These are phyloP conservation scores for Nymphalis io DNA, from an alignment of 1,140 invertebrate species.

Conservation along the genomic window DNA sequence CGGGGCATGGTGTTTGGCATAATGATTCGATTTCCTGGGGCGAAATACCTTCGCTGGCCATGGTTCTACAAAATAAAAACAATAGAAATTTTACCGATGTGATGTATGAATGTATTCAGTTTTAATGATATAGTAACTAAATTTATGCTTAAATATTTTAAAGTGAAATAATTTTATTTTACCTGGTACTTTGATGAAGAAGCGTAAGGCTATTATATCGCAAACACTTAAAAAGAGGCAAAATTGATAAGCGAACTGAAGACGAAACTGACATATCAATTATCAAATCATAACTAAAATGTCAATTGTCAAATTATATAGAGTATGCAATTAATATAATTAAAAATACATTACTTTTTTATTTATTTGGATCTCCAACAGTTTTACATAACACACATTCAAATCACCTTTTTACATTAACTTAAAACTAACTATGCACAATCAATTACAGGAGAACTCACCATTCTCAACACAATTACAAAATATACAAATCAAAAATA, in stretches of 20 bases:
- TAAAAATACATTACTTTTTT: no score
- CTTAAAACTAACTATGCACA: no score
- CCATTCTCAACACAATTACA: no score
- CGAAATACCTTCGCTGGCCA: constrained; percentile 79
- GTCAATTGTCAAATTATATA: no score
- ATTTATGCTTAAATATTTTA: background rate
- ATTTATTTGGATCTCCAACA: no score
- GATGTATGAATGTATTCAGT: no score
- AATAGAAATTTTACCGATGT: background rate
- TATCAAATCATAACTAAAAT: background rate
- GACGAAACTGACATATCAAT: background rate
- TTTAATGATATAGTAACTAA: no score
- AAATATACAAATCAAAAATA: no score
- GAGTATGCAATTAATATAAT: no score
- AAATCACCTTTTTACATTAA: no score
- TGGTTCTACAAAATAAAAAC: constrained; percentile 52
- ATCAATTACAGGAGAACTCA: no score
- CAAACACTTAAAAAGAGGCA: background rate
- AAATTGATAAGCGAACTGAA: background rate
- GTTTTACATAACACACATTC: no score
- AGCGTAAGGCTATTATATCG: background rate
- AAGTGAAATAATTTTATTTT: constrained; percentile 1
- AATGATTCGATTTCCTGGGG: constrained; percentile 85
- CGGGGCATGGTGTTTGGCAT: constrained; percentile 83
- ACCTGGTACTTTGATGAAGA: background rate